A percentile compares a stretch with the other conserved stretches of the same genome.
phyloP scores from a whole-genome alignment of 2,888 invertebrate species.

The Scrobipalpa costella region DNA sequence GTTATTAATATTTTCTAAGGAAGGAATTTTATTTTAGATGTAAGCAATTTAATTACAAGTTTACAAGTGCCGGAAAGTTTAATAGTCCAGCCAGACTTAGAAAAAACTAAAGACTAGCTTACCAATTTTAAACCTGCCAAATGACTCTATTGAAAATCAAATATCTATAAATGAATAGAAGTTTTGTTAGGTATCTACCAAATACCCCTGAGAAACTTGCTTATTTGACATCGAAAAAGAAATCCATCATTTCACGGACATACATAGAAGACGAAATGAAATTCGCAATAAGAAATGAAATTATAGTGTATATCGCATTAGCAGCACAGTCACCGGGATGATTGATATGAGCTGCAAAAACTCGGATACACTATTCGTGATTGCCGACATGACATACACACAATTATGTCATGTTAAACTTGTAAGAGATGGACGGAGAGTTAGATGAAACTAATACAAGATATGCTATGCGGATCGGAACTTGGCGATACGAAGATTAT shows the following conservation, averaged over 20 bases:
- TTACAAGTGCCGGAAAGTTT: no score
- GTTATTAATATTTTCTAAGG: no score
- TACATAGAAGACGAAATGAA: background rate
- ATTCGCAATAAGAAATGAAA: constrained; percentile 5
- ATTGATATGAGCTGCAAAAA: constrained; percentile 25
- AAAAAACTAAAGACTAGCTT: no score
- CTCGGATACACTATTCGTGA: constrained; percentile 16
- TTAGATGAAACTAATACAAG: background rate
- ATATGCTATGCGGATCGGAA: background rate
- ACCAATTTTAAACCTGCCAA: no score
- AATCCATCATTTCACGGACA: constrained; percentile 8
- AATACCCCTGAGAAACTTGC: background rate
- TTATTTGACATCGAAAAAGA: background rate
- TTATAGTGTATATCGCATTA: constrained; percentile 22
- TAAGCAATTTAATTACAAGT: no score
- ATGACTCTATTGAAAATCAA: no score
- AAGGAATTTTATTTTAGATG: no score
- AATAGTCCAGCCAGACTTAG: no score
- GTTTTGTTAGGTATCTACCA: background rate
- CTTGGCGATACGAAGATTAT: no score
- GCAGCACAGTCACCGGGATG: constrained; percentile 22
- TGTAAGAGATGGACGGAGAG: constrained; percentile 22
- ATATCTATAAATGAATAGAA: background rate
- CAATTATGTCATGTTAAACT: constrained; percentile 30
- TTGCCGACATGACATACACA: constrained; percentile 24